These are phyloP conservation scores for Euproctis similis DNA, from an alignment of 2,888 invertebrate genomes.

Conservation along the genomic window DNA sequence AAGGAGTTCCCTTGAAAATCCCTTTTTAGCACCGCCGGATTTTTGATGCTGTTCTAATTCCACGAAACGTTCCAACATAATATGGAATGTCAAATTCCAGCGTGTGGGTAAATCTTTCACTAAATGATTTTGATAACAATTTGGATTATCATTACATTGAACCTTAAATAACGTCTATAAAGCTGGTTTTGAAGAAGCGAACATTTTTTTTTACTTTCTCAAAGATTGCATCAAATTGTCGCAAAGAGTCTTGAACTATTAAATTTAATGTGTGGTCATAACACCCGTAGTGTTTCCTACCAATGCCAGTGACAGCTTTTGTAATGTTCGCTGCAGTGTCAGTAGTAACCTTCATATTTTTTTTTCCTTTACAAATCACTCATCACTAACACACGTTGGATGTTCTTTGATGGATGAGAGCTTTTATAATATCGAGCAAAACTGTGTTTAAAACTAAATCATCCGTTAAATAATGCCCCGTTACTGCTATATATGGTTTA, in stretches of 20 bases:
- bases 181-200: no score
- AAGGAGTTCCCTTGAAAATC: no score
- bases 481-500: not conserved
- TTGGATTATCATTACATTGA: no score
- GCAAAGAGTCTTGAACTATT: conserved; percentile 16
- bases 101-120: no score
- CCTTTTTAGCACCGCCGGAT: no score
- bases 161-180: no score
- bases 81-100: no score
- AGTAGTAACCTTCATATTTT: conserved; percentile 5
- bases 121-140: no score
- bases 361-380: not conserved
- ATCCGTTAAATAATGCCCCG: not conserved
- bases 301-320: conserved; percentile 5
- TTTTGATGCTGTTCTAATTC: no score
- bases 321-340: conserved; percentile 10
- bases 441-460: no score
- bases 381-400: not conserved
- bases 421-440: not conserved
- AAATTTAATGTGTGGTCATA: no score
- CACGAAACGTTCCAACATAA: no score
- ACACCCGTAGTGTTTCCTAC: conserved; percentile 22
- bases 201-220: conserved; percentile 18
- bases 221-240: not conserved
- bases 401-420: not conserved